Evolutionary conservation across 1,140 invertebrate genomes (phyloP).

Genomic region (Macrosteles quadrilineatus): DNA sequence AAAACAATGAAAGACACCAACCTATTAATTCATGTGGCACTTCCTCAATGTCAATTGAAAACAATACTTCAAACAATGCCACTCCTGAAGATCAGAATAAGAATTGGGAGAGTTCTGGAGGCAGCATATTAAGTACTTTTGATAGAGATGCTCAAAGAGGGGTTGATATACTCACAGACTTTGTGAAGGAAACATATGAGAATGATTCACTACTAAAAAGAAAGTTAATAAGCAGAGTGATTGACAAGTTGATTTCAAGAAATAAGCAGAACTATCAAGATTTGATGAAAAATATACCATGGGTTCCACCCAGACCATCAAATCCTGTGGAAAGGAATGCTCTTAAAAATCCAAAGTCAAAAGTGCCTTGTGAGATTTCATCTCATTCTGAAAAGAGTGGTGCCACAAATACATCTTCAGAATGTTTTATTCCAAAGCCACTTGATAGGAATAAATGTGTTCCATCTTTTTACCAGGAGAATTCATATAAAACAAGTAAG

Average conservation of each 20-base stretch:
- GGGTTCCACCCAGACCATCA: conserved; percentile 18
- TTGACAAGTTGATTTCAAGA: conserved; percentile 49
- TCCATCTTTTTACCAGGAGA: neutral
- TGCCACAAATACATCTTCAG: conserved; percentile 10
- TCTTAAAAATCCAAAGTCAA: neutral
- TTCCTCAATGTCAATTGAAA: conserved; percentile 28
- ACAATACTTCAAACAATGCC: conserved; percentile 8
- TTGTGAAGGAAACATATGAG: conserved; percentile 46
- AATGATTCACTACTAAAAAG: conserved; percentile 34
- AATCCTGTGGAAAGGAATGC: conserved; percentile 14
- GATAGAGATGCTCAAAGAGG: conserved; percentile 52
- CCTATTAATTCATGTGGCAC: neutral
- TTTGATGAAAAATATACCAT: conserved; percentile 12
- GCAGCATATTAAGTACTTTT: conserved; percentile 50
- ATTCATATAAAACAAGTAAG: too few species aligned
- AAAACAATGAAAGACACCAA: conserved; percentile 42
- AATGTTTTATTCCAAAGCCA: conserved; percentile 23
- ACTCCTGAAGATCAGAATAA: conserved; percentile 4
- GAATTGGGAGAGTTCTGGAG: conserved; percentile 2
- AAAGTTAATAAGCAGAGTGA: conserved; percentile 52
- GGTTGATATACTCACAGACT: conserved; percentile 51
- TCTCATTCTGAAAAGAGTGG: conserved; percentile 12
- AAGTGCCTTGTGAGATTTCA: conserved; percentile 19
- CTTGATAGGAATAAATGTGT: neutral
- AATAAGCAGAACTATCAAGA: conserved; percentile 7